phyloP scores from a whole-genome alignment of 53 echinoderm and acorn worm species.

The Arbacia lixula region DNA sequence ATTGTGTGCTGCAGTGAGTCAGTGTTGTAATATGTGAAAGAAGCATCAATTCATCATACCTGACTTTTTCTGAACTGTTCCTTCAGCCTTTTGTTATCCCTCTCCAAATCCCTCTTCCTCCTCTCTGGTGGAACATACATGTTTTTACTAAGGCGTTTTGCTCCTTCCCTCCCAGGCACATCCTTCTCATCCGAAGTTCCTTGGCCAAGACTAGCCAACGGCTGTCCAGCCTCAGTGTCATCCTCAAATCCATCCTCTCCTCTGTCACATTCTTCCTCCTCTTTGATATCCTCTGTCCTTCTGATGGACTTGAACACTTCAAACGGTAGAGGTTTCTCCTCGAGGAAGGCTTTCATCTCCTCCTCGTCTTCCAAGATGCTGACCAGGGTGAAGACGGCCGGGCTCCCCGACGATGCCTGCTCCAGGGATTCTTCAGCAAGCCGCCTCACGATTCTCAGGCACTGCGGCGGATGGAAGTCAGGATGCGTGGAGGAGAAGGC shows the following conservation, averaged over 20 bases:
- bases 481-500: conserved; percentile 71
- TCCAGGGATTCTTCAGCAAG: conserved; percentile 63
- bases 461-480: conserved; percentile 61
- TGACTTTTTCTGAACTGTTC: conserved; percentile 70
- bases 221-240: background rate
- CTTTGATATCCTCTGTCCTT: conserved; percentile 5
- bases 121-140: conserved; percentile 58
- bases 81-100: conserved; percentile 71
- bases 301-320: background rate
- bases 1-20: no score
- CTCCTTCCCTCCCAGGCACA: conserved; percentile 22
- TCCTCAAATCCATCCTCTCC: background rate
- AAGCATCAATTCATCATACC: no score
- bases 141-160: conserved; percentile 37
- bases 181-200: background rate
- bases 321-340: conserved; percentile 58
- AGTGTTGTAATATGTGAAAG: no score
- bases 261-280: conserved; percentile 8
- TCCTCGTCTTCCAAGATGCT: conserved; percentile 68
- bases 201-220: background rate
- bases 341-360: conserved; percentile 58
- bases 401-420: conserved; percentile 61
- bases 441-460: conserved; percentile 65
- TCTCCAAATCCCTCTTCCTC: conserved; percentile 62
- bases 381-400: conserved; percentile 71